Evolutionary conservation across 2,113 vertebrate species (phyloP), one percentile per base, ranked within the genome.

Genomic region (Budorcas taxicolor): DNA sequence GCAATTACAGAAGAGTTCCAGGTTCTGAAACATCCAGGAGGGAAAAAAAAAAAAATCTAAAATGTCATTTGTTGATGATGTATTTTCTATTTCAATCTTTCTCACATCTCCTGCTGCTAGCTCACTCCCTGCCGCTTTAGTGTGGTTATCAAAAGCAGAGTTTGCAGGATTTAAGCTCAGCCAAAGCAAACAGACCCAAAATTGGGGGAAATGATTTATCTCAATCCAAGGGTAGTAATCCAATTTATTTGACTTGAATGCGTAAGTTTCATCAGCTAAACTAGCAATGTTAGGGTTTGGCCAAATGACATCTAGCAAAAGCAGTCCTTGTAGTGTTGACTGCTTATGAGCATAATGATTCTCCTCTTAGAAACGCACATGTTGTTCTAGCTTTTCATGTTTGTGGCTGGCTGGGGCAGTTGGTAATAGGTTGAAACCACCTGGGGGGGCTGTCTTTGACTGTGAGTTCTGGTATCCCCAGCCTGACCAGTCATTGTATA

Each of bases 181-280:
- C 98, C 97, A 98, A 98, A 97, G 96, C 71, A 98, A 98, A 98
- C 93, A 98, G 93, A 95, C 96, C 95, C 95, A 97, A 98, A 98
- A 97, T 98, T 95, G 95, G 95, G 95, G 97, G 89, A 98, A 98
- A 95, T 76, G 97, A 98, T 98, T 98, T 98, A 98, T 98, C 98
- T 98, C 97, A 91, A 98, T 98, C 98, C 98, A 98, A 97, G 97
- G 97, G 96, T 94, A 89, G 96, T 98, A 98, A 98, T 98, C 98
- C 98, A 95, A 97, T 98, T 98, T 97, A 98, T 98, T 97, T 98
- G 98, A 97, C 10, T 81, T 0, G 45, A 97, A 96, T 81, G 95
- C 96, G 97, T 90, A 94, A 92, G 96, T 98, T 97, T 97, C 95
- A 95, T 95, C 64, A 29, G 93, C 96, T 98, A 92, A 97, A 96